Base-by-base conservation (phyloP, 1,140 invertebrate species). In the Atta colombica region DNA sequence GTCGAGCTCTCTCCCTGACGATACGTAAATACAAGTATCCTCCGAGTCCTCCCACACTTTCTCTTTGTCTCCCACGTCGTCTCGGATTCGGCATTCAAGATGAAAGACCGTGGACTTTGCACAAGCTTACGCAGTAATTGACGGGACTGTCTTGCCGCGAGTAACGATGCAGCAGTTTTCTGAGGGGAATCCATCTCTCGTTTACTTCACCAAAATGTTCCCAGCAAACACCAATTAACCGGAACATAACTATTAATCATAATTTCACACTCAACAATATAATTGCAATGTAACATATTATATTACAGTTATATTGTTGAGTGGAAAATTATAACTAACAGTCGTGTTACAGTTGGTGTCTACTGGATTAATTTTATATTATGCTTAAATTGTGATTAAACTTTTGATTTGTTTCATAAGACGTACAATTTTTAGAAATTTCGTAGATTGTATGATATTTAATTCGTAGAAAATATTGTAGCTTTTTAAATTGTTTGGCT, bases 91-190 rank as follows among this genome's bases (percentile, higher is more conserved):
- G 51, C 58, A 51, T 89, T 89, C 39, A 77, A 53, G 58, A 88
- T 53, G 53, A 89, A 80, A 71, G 85, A 89, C 84, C 61, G 66
- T 45, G 25, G 68, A 84, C 53, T 45, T 69, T 68, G 69, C 31
- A 58, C 78, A 53, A 78, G 49, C 51, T 39, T 63, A 31, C 85
- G 66, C 77, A 39, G 53, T 78, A 74, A 89, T 72, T 65, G 77
- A 87, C 88, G 72, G 58, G 85, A 87, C 85, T 87, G 65, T 45
- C 51, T 60, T 58, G 81, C 55, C 31, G 49, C 71, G 45, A 84
- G 75, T 77, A 58, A 75, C 85, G 88, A 87, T 16, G 85, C 88
- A 84, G 85, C 89, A 87, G 88, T 68, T 89, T 84, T 61, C 39
- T 21, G 14, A 74, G 2, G 8, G 39, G 4, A 12, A 61, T 16